A percentile compares a stretch with the other conserved stretches of the same genome.
These are phyloP conservation scores for Scaptomyza parva DNA, from an alignment of 2,888 invertebrate genomes.

Conservation along the genomic window DNA sequence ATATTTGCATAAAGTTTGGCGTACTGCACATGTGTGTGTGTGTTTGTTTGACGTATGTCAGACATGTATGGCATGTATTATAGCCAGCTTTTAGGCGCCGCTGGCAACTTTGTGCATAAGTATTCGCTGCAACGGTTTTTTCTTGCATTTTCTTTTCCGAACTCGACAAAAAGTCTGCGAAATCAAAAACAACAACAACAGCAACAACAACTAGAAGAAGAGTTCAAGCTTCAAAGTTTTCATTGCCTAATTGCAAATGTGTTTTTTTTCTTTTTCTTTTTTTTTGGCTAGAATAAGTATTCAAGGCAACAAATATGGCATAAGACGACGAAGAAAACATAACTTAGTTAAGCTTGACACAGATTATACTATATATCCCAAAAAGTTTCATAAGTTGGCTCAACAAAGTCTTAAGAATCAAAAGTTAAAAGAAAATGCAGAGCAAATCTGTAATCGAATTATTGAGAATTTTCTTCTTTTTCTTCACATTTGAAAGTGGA, in stretches of 20 bases:
- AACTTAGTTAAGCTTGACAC: background rate
- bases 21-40: slow-evolving; percentile 10
- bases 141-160: slow-evolving; percentile 24
- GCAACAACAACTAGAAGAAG: background rate
- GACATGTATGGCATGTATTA: slow-evolving; percentile 8
- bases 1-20: slow-evolving; percentile 58
- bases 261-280: slow-evolving; percentile 13
- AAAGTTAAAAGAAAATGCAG: background rate
- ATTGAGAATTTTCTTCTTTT: too few relatives aligned
- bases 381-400: background rate
- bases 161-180: slow-evolving; percentile 12
- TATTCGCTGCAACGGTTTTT: slow-evolving; percentile 13
- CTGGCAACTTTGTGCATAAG: slow-evolving; percentile 20
- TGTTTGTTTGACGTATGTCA: slow-evolving; percentile 3
- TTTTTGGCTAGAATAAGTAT: slow-evolving; percentile 29
- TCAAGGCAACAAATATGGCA: slow-evolving; percentile 23
- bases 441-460: background rate
- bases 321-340: background rate
- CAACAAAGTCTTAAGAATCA: background rate
- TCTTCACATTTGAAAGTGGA: too few relatives aligned
- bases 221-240: slow-evolving; percentile 52
- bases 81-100: slow-evolving; percentile 6
- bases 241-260: slow-evolving; percentile 72
- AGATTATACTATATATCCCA: background rate
- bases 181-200: slow-evolving; percentile 9